A percentile compares a stretch with the other conserved stretches of the same genome.
These are phyloP conservation scores for Nasonovia ribisnigri DNA, from an alignment of 2,888 invertebrate species.

Conservation along the genomic window DNA sequence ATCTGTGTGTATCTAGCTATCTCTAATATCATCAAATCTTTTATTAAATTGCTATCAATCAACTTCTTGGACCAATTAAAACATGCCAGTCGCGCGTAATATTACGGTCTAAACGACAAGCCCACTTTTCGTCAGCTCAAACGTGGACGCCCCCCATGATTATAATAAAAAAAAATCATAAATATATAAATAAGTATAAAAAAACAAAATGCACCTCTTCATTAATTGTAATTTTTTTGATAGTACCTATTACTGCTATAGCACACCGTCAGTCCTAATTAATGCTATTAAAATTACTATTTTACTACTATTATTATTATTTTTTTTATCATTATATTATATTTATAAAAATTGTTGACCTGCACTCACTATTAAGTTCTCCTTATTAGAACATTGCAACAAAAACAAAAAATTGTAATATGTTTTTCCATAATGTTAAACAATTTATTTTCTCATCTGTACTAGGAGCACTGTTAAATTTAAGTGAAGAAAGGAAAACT, in stretches of 20 bases:
- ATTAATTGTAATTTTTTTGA: background rate
- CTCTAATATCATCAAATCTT: background rate
- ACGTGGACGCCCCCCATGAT: background rate
- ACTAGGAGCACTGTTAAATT: background rate
- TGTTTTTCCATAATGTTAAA: background rate
- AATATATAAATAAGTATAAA: background rate
- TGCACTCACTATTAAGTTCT: background rate
- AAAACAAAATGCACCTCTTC: background rate
- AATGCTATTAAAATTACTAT: too few relatives aligned
- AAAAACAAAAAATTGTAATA: background rate
- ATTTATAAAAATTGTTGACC: background rate
- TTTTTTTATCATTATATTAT: background rate
- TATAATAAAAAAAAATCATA: background rate
- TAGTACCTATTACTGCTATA: background rate
- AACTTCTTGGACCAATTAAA: background rate
- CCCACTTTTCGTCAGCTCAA: background rate
- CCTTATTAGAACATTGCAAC: background rate
- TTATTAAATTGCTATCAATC: background rate
- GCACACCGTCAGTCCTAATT: background rate
- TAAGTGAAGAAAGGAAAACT: background rate
- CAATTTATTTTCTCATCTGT: background rate
- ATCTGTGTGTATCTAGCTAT: background rate
- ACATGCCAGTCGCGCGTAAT: background rate
- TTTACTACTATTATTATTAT: background rate
- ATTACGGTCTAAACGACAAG: background rate